Percentiles rank a stretch among this genome's conserved stretches.
phyloP scores from a whole-genome alignment of 1,140 invertebrate genomes.

The Halesus radiatus region DNA sequence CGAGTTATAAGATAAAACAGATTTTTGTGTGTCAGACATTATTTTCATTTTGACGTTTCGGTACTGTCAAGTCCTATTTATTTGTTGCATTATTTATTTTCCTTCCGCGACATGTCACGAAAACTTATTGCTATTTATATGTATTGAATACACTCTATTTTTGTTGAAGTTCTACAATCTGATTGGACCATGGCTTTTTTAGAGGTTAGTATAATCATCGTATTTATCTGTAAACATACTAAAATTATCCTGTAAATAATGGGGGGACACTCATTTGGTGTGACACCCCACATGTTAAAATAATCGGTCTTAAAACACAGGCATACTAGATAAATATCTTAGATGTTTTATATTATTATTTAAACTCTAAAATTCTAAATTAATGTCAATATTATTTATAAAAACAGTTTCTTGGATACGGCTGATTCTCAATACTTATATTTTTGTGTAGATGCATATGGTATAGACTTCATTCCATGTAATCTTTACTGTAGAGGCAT shows the following conservation, averaged over 20 bases:
- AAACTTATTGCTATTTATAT: too few relatives aligned
- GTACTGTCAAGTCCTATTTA: too few relatives aligned
- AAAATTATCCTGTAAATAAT: not conserved
- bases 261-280: not conserved
- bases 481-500: not conserved
- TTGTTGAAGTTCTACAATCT: too few relatives aligned
- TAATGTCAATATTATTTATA: not conserved
- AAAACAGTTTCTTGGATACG: too few relatives aligned
- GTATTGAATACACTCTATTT: too few relatives aligned
- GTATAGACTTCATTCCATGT: not conserved
- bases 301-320: not conserved
- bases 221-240: not conserved
- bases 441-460: not conserved
- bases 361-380: not conserved
- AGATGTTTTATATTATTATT: not conserved
- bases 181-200: conserved; percentile 6
- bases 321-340: not conserved
- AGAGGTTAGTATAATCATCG: conserved; percentile 14
- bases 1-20: too few relatives aligned
- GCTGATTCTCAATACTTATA: too few relatives aligned
- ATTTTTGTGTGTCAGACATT: too few relatives aligned
- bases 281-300: not conserved
- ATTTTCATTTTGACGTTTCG: too few relatives aligned
- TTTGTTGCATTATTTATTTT: too few relatives aligned
- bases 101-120: too few relatives aligned